These are phyloP conservation scores for Struthidea cinerea DNA, from an alignment of 2,113 vertebrate species.

Conservation along the genomic window DNA sequence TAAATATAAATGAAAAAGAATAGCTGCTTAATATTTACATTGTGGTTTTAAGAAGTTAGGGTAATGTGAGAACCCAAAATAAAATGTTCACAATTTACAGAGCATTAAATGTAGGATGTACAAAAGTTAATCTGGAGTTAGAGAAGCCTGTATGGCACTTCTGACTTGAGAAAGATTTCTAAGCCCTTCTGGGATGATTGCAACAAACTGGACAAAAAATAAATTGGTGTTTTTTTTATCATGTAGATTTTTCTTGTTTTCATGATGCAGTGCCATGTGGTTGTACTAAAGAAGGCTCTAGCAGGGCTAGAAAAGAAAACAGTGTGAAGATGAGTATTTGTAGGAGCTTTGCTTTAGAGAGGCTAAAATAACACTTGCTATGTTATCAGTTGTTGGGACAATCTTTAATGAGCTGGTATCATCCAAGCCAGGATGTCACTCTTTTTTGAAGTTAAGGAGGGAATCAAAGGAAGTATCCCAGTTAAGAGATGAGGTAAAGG, in stretches of 20 bases:
- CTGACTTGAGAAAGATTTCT: background rate
- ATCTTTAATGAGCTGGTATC: background rate
- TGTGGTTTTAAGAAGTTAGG: background rate
- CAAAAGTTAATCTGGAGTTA: background rate
- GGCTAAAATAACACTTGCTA: background rate
- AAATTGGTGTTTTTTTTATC: rapidly evolving
- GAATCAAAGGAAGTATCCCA: background rate
- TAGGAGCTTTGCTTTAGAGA: background rate
- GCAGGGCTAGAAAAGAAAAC: background rate
- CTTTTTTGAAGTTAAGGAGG: background rate
- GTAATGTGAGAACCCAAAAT: background rate
- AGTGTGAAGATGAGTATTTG: background rate
- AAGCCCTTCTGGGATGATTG: background rate
- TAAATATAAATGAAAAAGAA: background rate
- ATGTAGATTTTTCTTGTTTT: background rate
- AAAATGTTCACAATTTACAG: background rate
- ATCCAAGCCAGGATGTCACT: background rate
- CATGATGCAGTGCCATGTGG: background rate
- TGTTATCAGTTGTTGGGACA: background rate
- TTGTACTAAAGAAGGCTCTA: background rate
- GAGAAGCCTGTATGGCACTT: background rate
- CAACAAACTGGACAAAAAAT: background rate
- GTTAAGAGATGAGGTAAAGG: background rate
- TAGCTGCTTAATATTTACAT: background rate
- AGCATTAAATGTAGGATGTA: background rate